Percentiles rank a stretch among this genome's conserved stretches.
These are phyloP conservation scores for Tapirus terrestris DNA, from an alignment of 2,113 vertebrate genomes.

Conservation along the genomic window DNA sequence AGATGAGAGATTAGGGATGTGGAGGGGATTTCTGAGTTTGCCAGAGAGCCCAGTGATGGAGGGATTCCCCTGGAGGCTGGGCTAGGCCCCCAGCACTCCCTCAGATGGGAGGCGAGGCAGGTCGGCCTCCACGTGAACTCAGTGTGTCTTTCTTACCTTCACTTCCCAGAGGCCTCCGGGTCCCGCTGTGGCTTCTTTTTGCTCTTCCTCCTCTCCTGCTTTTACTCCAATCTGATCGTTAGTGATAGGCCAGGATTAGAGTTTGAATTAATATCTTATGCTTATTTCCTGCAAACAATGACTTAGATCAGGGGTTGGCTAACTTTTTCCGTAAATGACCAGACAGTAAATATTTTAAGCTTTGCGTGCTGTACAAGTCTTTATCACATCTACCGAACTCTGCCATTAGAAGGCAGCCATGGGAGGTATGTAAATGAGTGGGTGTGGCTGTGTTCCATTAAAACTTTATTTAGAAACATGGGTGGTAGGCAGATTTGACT, in stretches of 20 bases:
- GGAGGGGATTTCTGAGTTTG: neutral
- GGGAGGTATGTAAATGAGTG: neutral
- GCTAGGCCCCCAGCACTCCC: neutral
- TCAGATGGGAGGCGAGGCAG: fast-evolving
- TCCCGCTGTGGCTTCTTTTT: neutral
- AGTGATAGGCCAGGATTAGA: neutral
- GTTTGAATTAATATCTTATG: neutral
- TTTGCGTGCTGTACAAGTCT: neutral
- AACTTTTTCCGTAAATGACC: neutral
- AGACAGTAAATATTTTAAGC: neutral
- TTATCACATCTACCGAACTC: neutral
- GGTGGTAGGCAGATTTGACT: neutral
- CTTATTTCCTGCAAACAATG: neutral
- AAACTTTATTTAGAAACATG: neutral
- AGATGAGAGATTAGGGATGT: neutral
- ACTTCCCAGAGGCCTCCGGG: too few species aligned
- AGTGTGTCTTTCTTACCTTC: neutral
- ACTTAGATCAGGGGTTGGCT: neutral
- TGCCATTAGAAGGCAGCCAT: too few species aligned
- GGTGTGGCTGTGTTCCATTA: neutral
- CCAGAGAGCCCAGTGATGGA: neutral
- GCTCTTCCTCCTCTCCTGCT: neutral
- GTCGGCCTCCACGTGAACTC: neutral
- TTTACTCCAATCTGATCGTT: neutral
- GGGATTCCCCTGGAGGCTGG: too few species aligned